Evolutionary conservation across 2,797 vertebrate genomes (phyloP), one percentile per base, ranked within the genome.

Genomic region (Lemur catta): DNA sequence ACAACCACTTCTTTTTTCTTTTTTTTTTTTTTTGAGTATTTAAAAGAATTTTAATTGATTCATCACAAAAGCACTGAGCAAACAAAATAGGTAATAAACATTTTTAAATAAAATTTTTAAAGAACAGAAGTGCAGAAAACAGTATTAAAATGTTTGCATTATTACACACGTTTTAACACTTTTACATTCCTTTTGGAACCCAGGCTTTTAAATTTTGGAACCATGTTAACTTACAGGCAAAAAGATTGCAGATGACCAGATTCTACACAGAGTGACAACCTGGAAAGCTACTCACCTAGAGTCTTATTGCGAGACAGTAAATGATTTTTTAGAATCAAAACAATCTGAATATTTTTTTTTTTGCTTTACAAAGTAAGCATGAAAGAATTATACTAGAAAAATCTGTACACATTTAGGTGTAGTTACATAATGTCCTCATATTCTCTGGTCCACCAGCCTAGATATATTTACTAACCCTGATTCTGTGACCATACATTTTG

Each of bases 81-180:
- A 96, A 76, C 52, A 81, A 79, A 94, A 93, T 76, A 91, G 30
- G 80, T 96, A 97, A 97, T 95, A 95, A 78, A 93, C 63, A 0
- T 71, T 96, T 94, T 90, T 55, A 74, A 94, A 95, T 96, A 97
- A 84, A 96, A 84, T 61, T 43, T 71, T 84, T 33, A 63, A 65
- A 86, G 90, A 86, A 41, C 55, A 96, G 55, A 71, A 82, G 50
- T 87, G 46, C 72, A 97, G 86, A 92, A 96, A 96, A 95, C 15
- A 92, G 26, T 82, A 95, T 96, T 81, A 97, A 97, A 93, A 97
- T 97, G 22, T 92, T 81, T 82, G 65, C 63, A 93, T 80, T 96
- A 94, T 88, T 76, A 84, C 13, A 96, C 28, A 92, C 38, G 96
- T 94, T 96, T 97, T 67, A 91, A 97, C n/a, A 87, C 41, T 87